Evolutionary conservation across 2,888 invertebrate genomes (phyloP).

Genomic region (Strigamia maritima): DNA sequence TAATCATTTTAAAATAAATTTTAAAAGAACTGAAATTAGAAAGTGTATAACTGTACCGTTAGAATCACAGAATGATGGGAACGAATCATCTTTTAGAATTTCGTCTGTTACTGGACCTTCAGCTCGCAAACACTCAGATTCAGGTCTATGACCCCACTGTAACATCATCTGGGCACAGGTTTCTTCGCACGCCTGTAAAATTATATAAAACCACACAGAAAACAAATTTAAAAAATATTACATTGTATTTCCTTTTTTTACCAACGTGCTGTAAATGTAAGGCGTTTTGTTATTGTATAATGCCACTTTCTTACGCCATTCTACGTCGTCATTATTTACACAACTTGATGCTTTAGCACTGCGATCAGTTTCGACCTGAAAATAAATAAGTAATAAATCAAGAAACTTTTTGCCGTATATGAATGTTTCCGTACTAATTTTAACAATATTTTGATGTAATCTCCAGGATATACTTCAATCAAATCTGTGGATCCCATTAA

Average conservation of each 20-base stretch:
- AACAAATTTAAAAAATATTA: neutral
- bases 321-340: neutral
- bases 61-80: neutral
- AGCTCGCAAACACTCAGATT: neutral
- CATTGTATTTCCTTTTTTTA: neutral
- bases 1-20: neutral
- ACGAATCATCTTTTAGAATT: neutral
- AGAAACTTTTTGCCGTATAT: neutral
- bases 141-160: neutral
- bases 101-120: neutral
- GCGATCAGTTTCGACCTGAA: neutral
- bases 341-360: neutral
- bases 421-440: conserved; percentile 5
- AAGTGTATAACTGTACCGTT: neutral
- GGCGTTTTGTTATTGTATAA: neutral
- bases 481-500: neutral
- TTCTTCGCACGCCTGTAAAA: neutral
- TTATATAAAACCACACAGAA: too few species aligned
- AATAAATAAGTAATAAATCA: neutral
- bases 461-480: conserved; percentile 37
- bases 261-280: neutral
- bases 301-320: conserved; percentile 9
- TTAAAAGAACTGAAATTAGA: neutral
- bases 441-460: conserved; percentile 8
- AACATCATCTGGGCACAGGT: neutral